Conservation (phyloP, 2,797 vertebrate species). For the Petrocephalus schoutedeni region DNA sequence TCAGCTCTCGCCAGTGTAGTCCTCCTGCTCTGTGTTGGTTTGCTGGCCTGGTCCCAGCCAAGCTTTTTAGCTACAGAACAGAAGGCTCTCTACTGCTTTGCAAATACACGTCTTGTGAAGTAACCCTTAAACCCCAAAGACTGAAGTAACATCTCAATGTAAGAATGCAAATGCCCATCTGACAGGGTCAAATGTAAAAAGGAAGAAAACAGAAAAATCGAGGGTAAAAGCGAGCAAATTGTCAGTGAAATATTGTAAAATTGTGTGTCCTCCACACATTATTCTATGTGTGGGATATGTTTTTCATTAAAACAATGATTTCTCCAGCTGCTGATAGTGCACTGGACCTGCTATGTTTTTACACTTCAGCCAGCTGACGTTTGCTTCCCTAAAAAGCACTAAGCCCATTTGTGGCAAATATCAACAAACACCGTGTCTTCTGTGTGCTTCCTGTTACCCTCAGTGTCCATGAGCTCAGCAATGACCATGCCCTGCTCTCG, state of each 20-base stretch:
- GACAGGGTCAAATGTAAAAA: constrained; percentile 37
- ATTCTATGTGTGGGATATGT: constrained; percentile 30
- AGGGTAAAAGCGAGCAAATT: constrained; percentile 53
- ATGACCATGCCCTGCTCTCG: constrained; percentile 44
- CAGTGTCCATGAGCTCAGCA: constrained; percentile 53
- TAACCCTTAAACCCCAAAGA: too few relatives aligned
- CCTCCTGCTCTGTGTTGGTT: constrained; percentile 52
- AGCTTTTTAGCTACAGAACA: constrained; percentile 56
- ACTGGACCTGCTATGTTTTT: constrained; percentile 45
- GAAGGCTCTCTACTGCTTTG: constrained; percentile 42
- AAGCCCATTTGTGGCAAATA: constrained; percentile 37
- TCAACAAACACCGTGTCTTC: constrained; percentile 50
- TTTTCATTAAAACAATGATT: constrained; percentile 46
- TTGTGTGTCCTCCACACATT: constrained; percentile 26
- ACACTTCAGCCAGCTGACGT: constrained; percentile 43
- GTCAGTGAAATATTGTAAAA: neutral
- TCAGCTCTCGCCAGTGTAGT: constrained; percentile 48
- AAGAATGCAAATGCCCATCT: too few relatives aligned
- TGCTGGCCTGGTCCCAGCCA: constrained; percentile 51
- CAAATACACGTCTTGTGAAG: too few relatives aligned
- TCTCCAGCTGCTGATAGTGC: constrained; percentile 35
- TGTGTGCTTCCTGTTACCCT: constrained; percentile 48
- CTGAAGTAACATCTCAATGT: constrained; percentile 36
- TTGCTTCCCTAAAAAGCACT: constrained; percentile 40
- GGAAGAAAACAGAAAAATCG: constrained; percentile 39